Conservation (phyloP, 2,113 vertebrate genomes). For the Carlito syrichta region DNA sequence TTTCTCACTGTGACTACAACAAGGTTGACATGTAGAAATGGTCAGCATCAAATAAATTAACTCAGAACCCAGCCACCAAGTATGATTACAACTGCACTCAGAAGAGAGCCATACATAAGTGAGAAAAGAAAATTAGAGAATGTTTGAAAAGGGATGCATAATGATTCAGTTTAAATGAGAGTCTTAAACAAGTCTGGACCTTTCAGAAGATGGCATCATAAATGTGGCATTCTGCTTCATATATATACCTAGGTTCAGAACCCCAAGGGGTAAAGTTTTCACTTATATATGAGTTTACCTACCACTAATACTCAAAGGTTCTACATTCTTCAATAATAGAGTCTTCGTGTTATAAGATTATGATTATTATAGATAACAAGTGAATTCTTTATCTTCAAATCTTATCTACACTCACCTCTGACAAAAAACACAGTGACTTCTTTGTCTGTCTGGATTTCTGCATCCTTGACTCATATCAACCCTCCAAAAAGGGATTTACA, state of each 20-base stretch:
- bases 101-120: not conserved
- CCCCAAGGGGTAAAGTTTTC: not conserved
- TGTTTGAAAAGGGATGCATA: not conserved
- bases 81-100: not conserved
- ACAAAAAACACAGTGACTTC: not conserved
- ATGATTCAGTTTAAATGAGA: not conserved
- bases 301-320: not conserved
- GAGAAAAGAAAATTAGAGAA: not conserved
- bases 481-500: not conserved
- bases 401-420: not conserved
- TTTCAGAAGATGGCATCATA: not conserved
- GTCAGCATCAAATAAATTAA: not conserved
- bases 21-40: not conserved
- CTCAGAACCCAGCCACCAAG: not conserved
- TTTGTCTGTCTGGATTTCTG: not conserved
- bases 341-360: not conserved
- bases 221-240: not conserved
- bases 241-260: not conserved
- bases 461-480: not conserved
- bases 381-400: not conserved
- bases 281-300: not conserved
- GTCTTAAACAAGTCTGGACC: not conserved
- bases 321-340: not conserved
- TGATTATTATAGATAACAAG: not conserved
- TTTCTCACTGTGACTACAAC: not conserved